phyloP scores from a whole-genome alignment of 1,140 invertebrate genomes.

The Condylostylus longicornis region DNA sequence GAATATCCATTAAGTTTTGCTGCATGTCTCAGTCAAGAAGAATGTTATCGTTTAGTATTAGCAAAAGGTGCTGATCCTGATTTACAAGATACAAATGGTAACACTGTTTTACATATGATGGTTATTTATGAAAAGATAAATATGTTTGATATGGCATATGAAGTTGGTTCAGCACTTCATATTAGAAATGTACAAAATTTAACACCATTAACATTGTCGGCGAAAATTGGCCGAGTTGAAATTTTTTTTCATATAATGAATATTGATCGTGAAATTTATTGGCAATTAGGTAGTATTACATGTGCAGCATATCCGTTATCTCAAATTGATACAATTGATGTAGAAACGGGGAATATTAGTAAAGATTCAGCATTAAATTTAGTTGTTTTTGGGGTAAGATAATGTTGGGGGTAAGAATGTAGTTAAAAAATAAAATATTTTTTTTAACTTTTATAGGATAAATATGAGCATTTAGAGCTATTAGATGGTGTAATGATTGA shows the following conservation, averaged over 20 bases:
- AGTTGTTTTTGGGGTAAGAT: conserved; percentile 90
- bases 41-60: conserved; percentile 86
- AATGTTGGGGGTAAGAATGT: neutral
- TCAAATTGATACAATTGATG: conserved; percentile 91
- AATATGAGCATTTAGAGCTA: conserved; percentile 85
- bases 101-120: conserved; percentile 91
- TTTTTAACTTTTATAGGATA: conserved; percentile 48
- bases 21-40: conserved; percentile 91
- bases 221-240: conserved; percentile 81
- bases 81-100: conserved; percentile 92
- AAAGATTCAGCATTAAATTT: conserved; percentile 88
- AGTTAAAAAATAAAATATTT: neutral
- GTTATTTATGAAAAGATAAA: conserved; percentile 88
- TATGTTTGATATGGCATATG: conserved; percentile 89
- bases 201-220: conserved; percentile 84
- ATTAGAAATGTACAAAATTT: conserved; percentile 76
- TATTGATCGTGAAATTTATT: conserved; percentile 87
- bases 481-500: conserved; percentile 91
- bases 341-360: conserved; percentile 77
- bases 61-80: conserved; percentile 90
- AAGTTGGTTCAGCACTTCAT: conserved; percentile 71
- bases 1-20: conserved; percentile 95
- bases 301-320: conserved; percentile 94
- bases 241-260: conserved; percentile 94
- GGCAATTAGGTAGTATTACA: conserved; percentile 90